A percentile compares a stretch with the other conserved stretches of the same genome.
phyloP scores from a whole-genome alignment of 2,113 vertebrate genomes.

The Ciconia stormi region DNA sequence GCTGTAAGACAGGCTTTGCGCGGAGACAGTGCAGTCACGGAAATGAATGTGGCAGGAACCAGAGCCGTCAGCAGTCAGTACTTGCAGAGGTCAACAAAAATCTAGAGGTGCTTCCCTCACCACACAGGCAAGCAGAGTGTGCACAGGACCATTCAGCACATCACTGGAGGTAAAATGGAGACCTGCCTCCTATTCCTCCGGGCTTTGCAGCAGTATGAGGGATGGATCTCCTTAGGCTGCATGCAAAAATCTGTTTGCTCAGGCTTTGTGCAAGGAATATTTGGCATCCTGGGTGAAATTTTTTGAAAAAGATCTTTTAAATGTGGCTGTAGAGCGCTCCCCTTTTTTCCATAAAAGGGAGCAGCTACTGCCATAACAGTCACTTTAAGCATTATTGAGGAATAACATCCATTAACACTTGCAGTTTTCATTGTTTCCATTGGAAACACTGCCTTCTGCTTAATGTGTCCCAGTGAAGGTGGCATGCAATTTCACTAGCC shows the following conservation, averaged over 20 bases:
- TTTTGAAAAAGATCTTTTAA: conserved; percentile 25
- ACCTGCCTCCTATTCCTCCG: background rate
- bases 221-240: conserved; percentile 18
- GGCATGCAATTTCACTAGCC: conserved; percentile 57
- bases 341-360: conserved; percentile 45
- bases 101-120: background rate
- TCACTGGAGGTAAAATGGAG: background rate
- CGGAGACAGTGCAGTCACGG: background rate
- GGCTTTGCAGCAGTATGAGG: background rate
- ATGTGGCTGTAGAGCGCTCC: conserved; percentile 3
- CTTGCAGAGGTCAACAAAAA: background rate
- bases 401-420: conserved; percentile 59
- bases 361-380: conserved; percentile 38
- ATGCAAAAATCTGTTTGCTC: conserved; percentile 8
- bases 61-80: background rate
- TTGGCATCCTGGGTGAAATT: conserved; percentile 19
- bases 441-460: conserved; percentile 64
- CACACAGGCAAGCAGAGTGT: background rate
- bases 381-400: conserved; percentile 54
- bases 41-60: background rate
- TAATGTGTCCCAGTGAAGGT: conserved; percentile 66
- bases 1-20: background rate
- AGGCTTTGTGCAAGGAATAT: conserved; percentile 14
- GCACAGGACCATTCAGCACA: background rate
- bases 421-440: conserved; percentile 56